Base-by-base conservation (phyloP, 2,888 invertebrate species). In the Diadegma fenestrale region DNA sequence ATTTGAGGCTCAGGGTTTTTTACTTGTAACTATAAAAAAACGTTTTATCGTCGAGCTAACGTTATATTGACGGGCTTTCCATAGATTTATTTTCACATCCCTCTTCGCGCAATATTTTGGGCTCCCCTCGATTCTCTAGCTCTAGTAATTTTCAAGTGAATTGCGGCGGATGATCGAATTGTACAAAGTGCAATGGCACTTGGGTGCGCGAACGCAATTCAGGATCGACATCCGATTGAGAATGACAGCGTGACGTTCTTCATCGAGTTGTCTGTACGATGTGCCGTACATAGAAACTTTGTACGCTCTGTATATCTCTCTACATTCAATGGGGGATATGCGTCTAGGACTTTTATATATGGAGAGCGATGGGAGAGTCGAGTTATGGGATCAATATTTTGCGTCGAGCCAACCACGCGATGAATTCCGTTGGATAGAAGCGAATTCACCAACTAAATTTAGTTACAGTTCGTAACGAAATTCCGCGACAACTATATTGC, bases 381-480 rank as follows among this genome's bases (percentile, higher is more conserved):
- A n/a, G 61, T 45, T 43, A n/a, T 26, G 26, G 51, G 79, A 76
- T 85, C 85, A 79, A 85, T 85, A 85, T 85, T 79, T 82, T 76
- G 71, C 82, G 85, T 82, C 76, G 78, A 85, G 85, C 58, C 79
- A 75, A 72, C 82, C 79, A 75, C 48, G 69, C 64, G 69, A 75
- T 75, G 82, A 80, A 85, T 85, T 85, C 82, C 82, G 75, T 58
- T 72, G 75, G 82, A 54, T 72, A 71, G 43, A 87, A 84, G 80
- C 85, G 87, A 87, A 86, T 86, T 88, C 87, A 85, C 75, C 84
- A 81, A 82, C 89, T 89, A 91, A 92, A 93, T 90, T 89, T 92
- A 92, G 92, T 93, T 93, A 92, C 92, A 92, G 92, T 91, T 91
- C 88, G 91, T 93, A 92, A 92, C 92, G 92, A 91, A 88, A 92